Evolutionary conservation across 2,888 invertebrate species (phyloP).

Genomic region (Macropis europaea): DNA sequence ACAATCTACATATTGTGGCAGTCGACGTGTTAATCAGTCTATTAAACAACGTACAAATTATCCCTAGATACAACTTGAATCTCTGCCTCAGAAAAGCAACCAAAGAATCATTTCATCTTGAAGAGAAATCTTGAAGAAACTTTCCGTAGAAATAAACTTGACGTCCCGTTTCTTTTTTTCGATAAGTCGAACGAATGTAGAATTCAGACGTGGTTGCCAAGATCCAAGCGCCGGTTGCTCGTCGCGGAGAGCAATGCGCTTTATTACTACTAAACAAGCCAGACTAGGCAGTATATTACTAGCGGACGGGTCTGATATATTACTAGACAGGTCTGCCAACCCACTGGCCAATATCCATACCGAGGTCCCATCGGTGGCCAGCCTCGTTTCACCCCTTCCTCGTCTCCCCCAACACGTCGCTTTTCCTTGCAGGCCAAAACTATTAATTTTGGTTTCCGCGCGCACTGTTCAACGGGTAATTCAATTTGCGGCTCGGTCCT

Average conservation of each 20-base stretch:
- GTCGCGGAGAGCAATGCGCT: slow-evolving; percentile 55
- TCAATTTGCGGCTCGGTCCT: slow-evolving; percentile 64
- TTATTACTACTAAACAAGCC: slow-evolving; percentile 74
- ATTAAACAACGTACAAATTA: too few species aligned
- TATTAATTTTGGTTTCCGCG: slow-evolving; percentile 74
- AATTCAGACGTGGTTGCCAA: slow-evolving; percentile 34
- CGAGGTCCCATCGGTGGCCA: slow-evolving; percentile 49
- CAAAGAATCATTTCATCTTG: neutral
- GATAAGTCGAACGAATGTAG: slow-evolving; percentile 10
- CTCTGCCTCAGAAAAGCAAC: too few species aligned
- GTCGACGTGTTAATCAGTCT: too few species aligned
- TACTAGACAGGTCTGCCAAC: slow-evolving; percentile 65
- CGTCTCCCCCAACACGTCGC: slow-evolving; percentile 23
- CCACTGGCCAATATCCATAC: slow-evolving; percentile 70
- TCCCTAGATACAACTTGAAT: too few species aligned
- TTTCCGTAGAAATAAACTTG: neutral
- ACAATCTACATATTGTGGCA: too few species aligned
- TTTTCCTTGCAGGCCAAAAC: slow-evolving; percentile 70
- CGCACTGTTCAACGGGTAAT: slow-evolving; percentile 65
- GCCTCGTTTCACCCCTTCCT: slow-evolving; percentile 14
- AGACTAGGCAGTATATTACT: slow-evolving; percentile 72
- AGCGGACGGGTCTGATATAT: slow-evolving; percentile 71
- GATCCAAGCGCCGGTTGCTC: slow-evolving; percentile 15
- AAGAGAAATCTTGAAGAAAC: neutral
- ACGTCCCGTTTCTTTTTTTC: neutral